Base-by-base conservation (phyloP, 2,797 vertebrate species). In the Sebastes kiyomatsui region DNA sequence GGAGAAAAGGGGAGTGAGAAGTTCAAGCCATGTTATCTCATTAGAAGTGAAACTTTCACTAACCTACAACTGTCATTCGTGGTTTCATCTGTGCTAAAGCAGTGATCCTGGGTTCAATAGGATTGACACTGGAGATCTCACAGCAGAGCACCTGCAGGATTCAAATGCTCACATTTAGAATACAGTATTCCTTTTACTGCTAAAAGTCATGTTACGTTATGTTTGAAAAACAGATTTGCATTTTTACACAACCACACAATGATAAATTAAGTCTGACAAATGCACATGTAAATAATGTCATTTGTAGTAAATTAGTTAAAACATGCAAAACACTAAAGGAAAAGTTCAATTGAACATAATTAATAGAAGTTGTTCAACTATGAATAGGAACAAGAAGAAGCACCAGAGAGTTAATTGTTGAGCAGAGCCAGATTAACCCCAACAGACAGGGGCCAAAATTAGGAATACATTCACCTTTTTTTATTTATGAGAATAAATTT, bases 1-100 rank as follows among this genome's bases (percentile, higher is more conserved):
- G 16, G 42, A 46, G 16, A 18, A 46, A 46, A 72, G 46, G 30
- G 35, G 33, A 56, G 68, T 33, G 59, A 59, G 42, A 46, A 46
- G 52, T 35, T 46, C 74, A 75, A 35, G 49, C 74, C 6, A 7
- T 20, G n/a, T 82, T 65, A 90, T 84, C 85, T 55, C 9, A 42
- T 81, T 79, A 72, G 33, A 74, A 30, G n/a, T 30, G 38, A 71
- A 55, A 79, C 72, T 81, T 74, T 77, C 25, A 66, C 80, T 52
- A 32, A 46, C 58, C 58, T 54, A 42, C 38, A 49, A 12, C 28
- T 54, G 77, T 25, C 76, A 54, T 4, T 64, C 60, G 49, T 5
- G 62, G 52, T 46, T 46, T 46, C 42, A 28, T 33, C 65, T 33
- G 20, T 28, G 10, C 25, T 64, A 3, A 46, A 12, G 27, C 7